Evolutionary conservation across 92 coral and sea anemone genomes (phyloP), one percentile per base, ranked within the genome.

Genomic region (Bergia puertoricense): DNA sequence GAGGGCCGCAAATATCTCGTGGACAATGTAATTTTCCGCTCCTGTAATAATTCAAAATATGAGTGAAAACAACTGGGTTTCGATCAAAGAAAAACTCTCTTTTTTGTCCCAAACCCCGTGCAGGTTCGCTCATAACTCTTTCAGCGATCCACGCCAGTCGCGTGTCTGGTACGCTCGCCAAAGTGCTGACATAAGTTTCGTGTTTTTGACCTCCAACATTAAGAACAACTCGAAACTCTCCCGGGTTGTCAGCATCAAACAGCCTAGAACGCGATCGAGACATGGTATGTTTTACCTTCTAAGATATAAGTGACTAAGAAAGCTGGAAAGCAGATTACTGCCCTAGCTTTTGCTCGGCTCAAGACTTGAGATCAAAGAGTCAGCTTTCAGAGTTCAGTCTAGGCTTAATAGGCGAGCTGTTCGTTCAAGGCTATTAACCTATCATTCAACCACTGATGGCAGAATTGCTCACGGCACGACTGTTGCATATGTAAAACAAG

Each of bases 201-300:
- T 97, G 99, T 85, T 91, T 90, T 83, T 97, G 99, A 3, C 99
- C 99, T 16, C 99, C 99, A 74, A 97, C 99, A 77, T 97, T 97
- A 40, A 97, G 81, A 79, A 91, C 93, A 9, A 97, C 92, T 45
- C 98, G 88, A 16, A 94, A 86, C 83, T 95, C 99, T 62, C 98
- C 98, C 10, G 98, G 96, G 89, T 95, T 95, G 75, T 95, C 98
- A 10, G 96, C 86, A 84, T 95, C 98, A 71, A 95, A 95, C 65
- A 95, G 94, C 56, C 95, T 89, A 1, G 98, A 95, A 1, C 98
- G 96, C 5, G 98, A 95, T 5, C 98, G 92, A 67, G 98, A 95
- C 98, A 95, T 95, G 38, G 80, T 86, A 40, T 14, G 18, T 65
- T 43, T 8, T 22, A 42, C 69, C 69, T 62, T 62, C 8, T 20